Evolutionary conservation across 2,888 invertebrate species (phyloP), one percentile per base, ranked within the genome.

Genomic region (Apamea anceps): DNA sequence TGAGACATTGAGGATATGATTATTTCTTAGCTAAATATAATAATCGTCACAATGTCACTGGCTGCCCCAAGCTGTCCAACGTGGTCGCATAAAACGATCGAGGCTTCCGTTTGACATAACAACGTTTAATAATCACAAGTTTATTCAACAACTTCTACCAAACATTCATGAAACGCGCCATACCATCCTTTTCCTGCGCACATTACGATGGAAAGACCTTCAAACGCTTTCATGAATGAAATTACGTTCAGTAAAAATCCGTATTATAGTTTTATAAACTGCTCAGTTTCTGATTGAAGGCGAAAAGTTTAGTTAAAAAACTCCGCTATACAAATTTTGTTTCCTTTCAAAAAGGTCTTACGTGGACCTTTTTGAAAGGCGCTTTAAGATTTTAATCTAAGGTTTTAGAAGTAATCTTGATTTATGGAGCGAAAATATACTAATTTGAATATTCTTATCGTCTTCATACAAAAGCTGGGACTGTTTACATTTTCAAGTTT

Each of bases 141-240:
- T 77, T 68, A 75, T 82, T 79, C 74, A 80, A 72, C 25, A 32
- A 73, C 80, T 72, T 73, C 21, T 72, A 54, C n/a, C 65, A 66
- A 60, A 72, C 25, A 51, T 77, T 51, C 60, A 15, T 25, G 60
- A 67, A 72, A 48, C 37, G 54, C 57, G 68, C 80, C 68, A 71
- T 72, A 65, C 67, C n/a, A 68, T 71, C 1, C 12, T 70, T 62
- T 87, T 79, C 63, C 66, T 72, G 54, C 63, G 62, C 66, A 60
- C 57, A 68, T 82, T 78, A 75, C 42, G 67, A 76, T 66, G 70
- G 42, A 28, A 73, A 75, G 75, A 76, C 66, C 73, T 80, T 75
- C 78, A 72, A 70, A 67, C 48, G 68, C 18, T 82, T 81, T 80
- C 51, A 76, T 89, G 79, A 84, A 85, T 85, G 79, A 81, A 84